Conservation (phyloP, 2,797 vertebrate species). For the Smutsia temminckii region DNA sequence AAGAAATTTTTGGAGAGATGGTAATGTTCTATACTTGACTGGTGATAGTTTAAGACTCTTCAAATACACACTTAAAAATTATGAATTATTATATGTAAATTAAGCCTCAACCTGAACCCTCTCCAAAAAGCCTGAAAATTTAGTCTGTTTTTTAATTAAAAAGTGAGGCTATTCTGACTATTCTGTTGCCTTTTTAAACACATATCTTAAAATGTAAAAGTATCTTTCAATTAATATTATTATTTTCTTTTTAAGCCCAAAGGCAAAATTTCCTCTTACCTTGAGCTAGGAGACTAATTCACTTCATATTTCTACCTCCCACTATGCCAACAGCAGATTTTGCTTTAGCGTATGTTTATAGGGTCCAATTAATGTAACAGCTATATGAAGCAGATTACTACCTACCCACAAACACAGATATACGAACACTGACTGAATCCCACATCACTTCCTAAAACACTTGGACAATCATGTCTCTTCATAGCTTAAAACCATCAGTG, state of each 20-base stretch:
- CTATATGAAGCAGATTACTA: constrained; percentile 38
- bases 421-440: background rate
- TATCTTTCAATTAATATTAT: constrained; percentile 52
- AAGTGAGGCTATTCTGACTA: background rate
- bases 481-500: constrained; percentile 28
- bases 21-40: constrained; percentile 12
- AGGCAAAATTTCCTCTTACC: constrained; percentile 27
- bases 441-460: background rate
- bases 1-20: constrained; percentile 15
- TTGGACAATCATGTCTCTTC: background rate
- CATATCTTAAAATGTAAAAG: constrained; percentile 28
- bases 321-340: constrained; percentile 11
- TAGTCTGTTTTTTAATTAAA: background rate
- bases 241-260: constrained; percentile 51
- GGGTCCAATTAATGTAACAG: background rate
- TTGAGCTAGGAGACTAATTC: background rate
- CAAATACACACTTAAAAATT: background rate
- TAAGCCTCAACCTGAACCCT: background rate
- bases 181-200: constrained; percentile 42
- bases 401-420: constrained; percentile 6
- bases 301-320: constrained; percentile 51
- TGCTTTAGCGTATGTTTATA: background rate
- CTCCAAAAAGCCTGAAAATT: background rate
- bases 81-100: constrained; percentile 30
- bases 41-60: background rate